Conservation (phyloP, 2,113 vertebrate species). For the Phalacrocorax carbo region DNA sequence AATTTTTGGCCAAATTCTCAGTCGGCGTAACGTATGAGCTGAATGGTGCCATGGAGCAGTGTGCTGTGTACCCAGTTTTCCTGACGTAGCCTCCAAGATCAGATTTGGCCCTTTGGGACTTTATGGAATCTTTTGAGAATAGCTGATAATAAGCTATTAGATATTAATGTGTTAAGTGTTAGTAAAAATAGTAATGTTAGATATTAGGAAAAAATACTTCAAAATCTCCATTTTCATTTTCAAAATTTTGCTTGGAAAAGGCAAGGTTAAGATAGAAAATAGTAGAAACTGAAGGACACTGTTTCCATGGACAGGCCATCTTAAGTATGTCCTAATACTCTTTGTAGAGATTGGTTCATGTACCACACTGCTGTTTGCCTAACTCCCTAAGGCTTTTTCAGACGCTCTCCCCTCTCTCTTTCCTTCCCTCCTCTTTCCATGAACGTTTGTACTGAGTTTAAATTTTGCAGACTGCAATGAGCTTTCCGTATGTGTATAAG, state of each 20-base stretch:
- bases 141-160: neutral
- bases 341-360: neutral
- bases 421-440: neutral
- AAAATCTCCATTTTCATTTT: neutral
- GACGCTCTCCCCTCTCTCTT: neutral
- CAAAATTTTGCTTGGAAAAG: neutral
- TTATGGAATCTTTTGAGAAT: neutral
- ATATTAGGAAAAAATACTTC: neutral
- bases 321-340: too few species aligned
- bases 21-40: neutral
- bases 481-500: neutral
- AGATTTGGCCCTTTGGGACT: neutral
- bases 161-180: neutral
- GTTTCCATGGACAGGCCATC: neutral
- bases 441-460: neutral
- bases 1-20: neutral
- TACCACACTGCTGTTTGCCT: neutral
- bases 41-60: neutral
- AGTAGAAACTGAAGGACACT: neutral
- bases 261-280: neutral
- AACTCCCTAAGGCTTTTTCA: neutral
- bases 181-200: neutral
- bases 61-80: neutral
- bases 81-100: neutral
- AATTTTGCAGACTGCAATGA: neutral